Evolutionary conservation across 2,797 vertebrate species (phyloP), one percentile per base, ranked within the genome.

Genomic region (Botia kubotai): DNA sequence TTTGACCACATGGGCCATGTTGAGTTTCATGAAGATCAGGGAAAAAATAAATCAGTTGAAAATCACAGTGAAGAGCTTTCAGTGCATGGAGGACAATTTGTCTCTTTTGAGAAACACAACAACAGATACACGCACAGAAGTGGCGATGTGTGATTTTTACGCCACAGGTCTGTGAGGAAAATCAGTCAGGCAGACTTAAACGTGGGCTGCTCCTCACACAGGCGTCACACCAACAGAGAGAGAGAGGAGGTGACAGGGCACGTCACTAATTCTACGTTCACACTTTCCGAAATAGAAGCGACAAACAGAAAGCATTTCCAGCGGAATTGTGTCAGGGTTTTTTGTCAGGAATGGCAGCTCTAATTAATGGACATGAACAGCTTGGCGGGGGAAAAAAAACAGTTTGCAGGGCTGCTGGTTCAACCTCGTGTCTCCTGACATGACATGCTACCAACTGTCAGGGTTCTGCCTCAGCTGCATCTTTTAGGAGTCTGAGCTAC

Each of bases 281-380:
- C 83, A 91, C 90, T 53, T 86, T 87, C 78, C 84, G 63, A 89
- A 89, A 91, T 79, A 84, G 82, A 89, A 86, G 86, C 90, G 90
- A 90, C 86, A 89, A 90, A 89, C 83, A 83, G 46, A 90, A 87
- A 89, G 88, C 87, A 86, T 91, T 90, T 80, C 80, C 83, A 89
- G 85, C 77, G 46, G 43, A 81, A 89, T 87, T 90, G 83, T 87
- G 90, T 89, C 87, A 88, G 81, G 83, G 86, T 87, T 91, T 26
- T 87, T 87, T 89, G 87, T 90, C 89, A 87, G 72, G 72, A 58
- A 88, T 89, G 88, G 84, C 85, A 90, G 89, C 83, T 91, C 83
- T 90, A 92, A 93, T 91, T 92, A 92, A 86, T 83, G 72, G 75
- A 87, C 68, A 71, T 12, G 78, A 86, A 87, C 73, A 82, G 77